Conservation (phyloP, 2,797 vertebrate species). For the Chaetophractus vellerosus region DNA sequence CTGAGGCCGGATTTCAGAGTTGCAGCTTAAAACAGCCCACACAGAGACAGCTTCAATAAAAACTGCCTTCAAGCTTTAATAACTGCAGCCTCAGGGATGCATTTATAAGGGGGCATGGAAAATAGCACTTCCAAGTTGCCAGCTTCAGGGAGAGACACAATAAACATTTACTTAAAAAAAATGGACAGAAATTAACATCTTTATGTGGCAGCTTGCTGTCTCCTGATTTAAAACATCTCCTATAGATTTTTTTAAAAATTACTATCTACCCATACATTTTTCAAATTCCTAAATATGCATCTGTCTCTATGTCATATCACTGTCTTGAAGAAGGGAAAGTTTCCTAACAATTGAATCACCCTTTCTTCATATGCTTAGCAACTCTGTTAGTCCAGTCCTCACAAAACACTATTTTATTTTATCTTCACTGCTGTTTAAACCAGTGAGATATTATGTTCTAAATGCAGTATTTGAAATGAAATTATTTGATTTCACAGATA, state of each 20-base stretch:
- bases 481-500: constrained; percentile 88
- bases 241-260: constrained; percentile 80
- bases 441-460: constrained; percentile 80
- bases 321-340: constrained; percentile 79
- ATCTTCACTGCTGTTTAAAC: constrained; percentile 85
- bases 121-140: constrained; percentile 89
- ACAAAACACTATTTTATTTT: constrained; percentile 80
- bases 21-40: constrained; percentile 89
- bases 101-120: constrained; percentile 89
- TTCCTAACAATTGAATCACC: constrained; percentile 85
- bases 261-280: constrained; percentile 46
- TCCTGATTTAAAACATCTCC: constrained; percentile 82
- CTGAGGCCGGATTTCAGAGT: constrained; percentile 89
- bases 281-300: constrained; percentile 65
- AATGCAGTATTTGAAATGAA: constrained; percentile 88
- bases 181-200: constrained; percentile 87
- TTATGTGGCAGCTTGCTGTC: constrained; percentile 82
- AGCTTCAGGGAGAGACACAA: constrained; percentile 88
- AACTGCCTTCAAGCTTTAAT: constrained; percentile 90
- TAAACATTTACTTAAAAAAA: constrained; percentile 89
- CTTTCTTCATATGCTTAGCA: constrained; percentile 68
- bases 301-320: constrained; percentile 39
- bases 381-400: constrained; percentile 56
- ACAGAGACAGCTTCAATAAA: constrained; percentile 92
- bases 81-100: constrained; percentile 88